Base-by-base conservation (phyloP, 2,797 vertebrate species). In the Yasuhikotakia modesta region DNA sequence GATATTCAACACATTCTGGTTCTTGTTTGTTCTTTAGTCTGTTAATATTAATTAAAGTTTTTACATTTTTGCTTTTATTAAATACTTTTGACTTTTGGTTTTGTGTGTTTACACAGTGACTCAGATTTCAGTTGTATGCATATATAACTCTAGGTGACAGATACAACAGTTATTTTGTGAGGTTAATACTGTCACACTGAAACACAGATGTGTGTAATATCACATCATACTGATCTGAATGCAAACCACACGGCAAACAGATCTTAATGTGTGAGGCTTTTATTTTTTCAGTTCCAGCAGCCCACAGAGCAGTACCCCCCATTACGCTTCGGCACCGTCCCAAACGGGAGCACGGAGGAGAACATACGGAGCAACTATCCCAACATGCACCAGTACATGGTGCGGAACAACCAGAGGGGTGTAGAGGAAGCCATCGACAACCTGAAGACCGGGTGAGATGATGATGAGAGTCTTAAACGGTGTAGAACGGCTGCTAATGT, bases 281-380 rank as follows among this genome's bases (percentile, higher is more conserved):
- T 76, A 43, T 52, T 45, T 58, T 64, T 65, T 52, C 85, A 97
- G 96, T 97, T 96, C 81, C 96, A 97, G 92, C 92, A 95, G 21
- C 96, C 96, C 1, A 91, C 95, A 8, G 95, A 97, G 84, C 96
- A 97, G 88, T 96, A 96, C 85, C 96, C 96, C 0, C 95, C 96
- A 0, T 89, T 97, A 63, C 94, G 95, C 19, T 97, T 97, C 55
- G 96, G 96, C 53, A 97, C 96, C 0, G 96, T 97, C 81, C 96
- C 96, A 16, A 97, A 97, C 12, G 96, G 96, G 58, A 97, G 95
- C 91, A 97, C 96, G 0, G 96, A 97, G 90, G 95, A 96, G 87
- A 97, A 97, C 85, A 97, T 97, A 78, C 94, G 95, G 81, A 96
- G 95, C 89, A 97, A 97, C 87, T 97, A 97, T 73, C 95, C 95